These are phyloP conservation scores for Eidolon dupreanum DNA, from an alignment of 2,797 vertebrate genomes.

Conservation along the genomic window DNA sequence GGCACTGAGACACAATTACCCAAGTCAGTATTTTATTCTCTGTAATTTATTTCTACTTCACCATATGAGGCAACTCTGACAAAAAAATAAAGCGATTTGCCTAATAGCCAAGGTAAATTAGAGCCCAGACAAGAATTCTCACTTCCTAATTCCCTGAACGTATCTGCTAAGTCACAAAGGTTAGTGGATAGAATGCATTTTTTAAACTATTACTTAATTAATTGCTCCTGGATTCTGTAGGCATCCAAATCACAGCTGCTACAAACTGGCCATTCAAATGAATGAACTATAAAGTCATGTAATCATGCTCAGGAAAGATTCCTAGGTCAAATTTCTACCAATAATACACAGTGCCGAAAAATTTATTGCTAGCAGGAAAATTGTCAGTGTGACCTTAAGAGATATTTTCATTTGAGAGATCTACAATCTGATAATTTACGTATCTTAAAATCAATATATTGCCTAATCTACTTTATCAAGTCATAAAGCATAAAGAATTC, in stretches of 20 bases:
- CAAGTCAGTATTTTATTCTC: conserved; percentile 35
- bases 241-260: not conserved
- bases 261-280: not conserved
- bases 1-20: not conserved
- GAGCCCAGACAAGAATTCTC: not conserved
- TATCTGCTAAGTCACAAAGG: conserved; percentile 13
- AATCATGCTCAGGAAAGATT: not conserved
- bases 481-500: not conserved
- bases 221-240: not conserved
- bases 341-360: conserved; percentile 9
- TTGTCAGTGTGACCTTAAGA: not conserved
- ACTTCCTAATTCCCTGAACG: conserved; percentile 25
- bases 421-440: not conserved
- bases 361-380: not conserved
- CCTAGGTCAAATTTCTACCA: conserved; percentile 24
- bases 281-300: conserved; percentile 27
- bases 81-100: not conserved
- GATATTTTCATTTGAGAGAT: conserved; percentile 13
- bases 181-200: conserved; percentile 15
- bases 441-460: conserved; percentile 1
- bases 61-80: conserved; percentile 14
- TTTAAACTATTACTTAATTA: conserved; percentile 19
- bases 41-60: conserved; percentile 46
- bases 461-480: not conserved
- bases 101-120: conserved; percentile 43